Base-by-base conservation (phyloP, 2,888 invertebrate genomes). In the Adela reaumurella region DNA sequence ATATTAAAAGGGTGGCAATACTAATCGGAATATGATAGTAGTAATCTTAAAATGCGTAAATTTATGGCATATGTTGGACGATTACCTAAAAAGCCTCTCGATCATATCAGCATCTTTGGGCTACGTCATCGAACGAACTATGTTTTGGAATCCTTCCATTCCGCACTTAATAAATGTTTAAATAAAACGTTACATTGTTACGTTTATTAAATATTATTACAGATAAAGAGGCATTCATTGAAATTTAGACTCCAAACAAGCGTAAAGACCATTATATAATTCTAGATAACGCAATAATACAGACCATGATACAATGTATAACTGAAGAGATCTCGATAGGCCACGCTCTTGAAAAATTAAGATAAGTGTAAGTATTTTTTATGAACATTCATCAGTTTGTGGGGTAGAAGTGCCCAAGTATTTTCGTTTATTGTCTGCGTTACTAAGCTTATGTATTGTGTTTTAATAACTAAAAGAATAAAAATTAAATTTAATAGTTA, bases 401-500 rank as follows among this genome's bases (percentile, higher is more conserved):
- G n/a, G n/a, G n/a, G n/a, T n/a, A n/a, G n/a, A 46, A 57, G 51
- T 41, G 16, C 6, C 24, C 17, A 16, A 47, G 50, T 49, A 41
- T 55, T 52, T 53, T n/a, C n/a, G n/a, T n/a, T n/a, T n/a, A n/a
- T n/a, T n/a, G n/a, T n/a, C n/a, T n/a, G n/a, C n/a, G n/a, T 56
- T 14, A 48, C 45, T 46, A 49, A 58, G 51, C 44, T 62, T 67
- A 77, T 76, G 71, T 67, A 50, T 73, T 66, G 54, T 74, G 76
- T 59, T 77, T 78, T 51, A 73, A 59, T 69, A 69, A n/a, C n/a
- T n/a, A n/a, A n/a, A n/a, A n/a, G n/a, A n/a, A n/a, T n/a, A n/a
- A n/a, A n/a, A n/a, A n/a, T n/a, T n/a, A n/a, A n/a, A n/a, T n/a
- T n/a, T n/a, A n/a, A n/a, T n/a, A n/a, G n/a, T n/a, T n/a, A n/a